Conservation (phyloP, 2,113 vertebrate genomes). For the Bubo scandiacus region DNA sequence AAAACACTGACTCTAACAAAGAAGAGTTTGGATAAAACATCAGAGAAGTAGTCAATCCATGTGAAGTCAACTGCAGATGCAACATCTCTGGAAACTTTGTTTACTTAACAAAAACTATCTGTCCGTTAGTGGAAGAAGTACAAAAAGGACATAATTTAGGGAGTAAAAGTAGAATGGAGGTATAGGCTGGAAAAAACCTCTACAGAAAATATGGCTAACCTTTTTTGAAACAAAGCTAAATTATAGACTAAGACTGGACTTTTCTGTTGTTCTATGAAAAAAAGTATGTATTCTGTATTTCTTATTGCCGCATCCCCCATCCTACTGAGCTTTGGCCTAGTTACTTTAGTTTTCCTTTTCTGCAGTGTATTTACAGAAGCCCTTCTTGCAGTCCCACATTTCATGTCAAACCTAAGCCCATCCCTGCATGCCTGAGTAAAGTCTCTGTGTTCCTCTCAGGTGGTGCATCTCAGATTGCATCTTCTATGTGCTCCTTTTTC, state of each 20-base stretch:
- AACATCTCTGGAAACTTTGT: background rate
- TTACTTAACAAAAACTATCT: background rate
- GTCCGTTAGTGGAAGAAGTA: background rate
- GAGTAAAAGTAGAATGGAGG: background rate
- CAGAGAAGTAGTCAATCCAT: background rate
- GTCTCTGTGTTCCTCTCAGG: background rate
- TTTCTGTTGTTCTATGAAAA: background rate
- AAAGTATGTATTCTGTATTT: background rate
- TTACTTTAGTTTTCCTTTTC: background rate
- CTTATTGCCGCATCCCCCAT: background rate
- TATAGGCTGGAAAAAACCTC: background rate
- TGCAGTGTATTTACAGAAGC: background rate
- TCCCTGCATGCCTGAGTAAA: background rate
- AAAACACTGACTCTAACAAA: background rate
- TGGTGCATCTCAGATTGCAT: accelerated
- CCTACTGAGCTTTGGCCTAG: background rate
- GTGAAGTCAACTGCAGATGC: background rate
- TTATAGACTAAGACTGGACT: background rate
- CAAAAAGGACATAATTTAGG: background rate
- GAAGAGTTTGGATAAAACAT: background rate
- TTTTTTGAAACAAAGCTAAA: background rate
- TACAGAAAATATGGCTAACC: background rate
- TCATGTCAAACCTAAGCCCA: background rate
- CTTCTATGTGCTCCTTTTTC: background rate
- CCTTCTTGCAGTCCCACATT: background rate